Conservation (phyloP, 2,888 invertebrate species). For the Agelastica alni region DNA sequence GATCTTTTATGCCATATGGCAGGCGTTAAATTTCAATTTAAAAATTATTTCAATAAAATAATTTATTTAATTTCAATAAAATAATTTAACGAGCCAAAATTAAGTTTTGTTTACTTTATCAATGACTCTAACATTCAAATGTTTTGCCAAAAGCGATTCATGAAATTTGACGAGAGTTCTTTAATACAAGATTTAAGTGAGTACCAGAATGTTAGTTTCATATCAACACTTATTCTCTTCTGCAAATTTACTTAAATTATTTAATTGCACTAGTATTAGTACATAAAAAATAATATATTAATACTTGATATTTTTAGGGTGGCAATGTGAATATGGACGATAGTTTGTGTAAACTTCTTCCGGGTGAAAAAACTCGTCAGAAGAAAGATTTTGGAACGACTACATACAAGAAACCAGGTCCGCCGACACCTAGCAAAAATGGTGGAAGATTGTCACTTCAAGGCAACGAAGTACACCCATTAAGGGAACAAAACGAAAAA, state of each 20-base stretch:
- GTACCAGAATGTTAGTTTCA: constrained; percentile 28
- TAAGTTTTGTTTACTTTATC: no score
- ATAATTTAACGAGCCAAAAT: no score
- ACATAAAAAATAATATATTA: no score
- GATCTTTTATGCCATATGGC: no score
- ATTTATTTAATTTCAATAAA: no score
- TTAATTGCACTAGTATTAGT: no score
- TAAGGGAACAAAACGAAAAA: constrained; percentile 56
- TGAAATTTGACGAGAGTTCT: no score
- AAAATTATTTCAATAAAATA: no score
- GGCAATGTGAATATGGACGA: constrained; percentile 53
- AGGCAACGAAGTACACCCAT: constrained; percentile 61
- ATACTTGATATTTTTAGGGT: constrained; percentile 39
- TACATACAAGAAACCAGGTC: constrained; percentile 83
- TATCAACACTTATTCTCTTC: constrained; percentile 1
- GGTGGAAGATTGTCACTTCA: constrained; percentile 71
- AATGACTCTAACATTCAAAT: no score
- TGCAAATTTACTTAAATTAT: not conserved
- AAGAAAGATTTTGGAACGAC: constrained; percentile 68
- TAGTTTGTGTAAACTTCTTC: constrained; percentile 54
- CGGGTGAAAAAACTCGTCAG: constrained; percentile 53
- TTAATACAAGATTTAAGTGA: no score
- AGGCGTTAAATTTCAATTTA: no score
- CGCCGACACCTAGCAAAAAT: constrained; percentile 85
- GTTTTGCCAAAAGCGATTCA: no score